Base-by-base conservation (phyloP, 2,888 invertebrate species). In the Trachelus iudaicus region DNA sequence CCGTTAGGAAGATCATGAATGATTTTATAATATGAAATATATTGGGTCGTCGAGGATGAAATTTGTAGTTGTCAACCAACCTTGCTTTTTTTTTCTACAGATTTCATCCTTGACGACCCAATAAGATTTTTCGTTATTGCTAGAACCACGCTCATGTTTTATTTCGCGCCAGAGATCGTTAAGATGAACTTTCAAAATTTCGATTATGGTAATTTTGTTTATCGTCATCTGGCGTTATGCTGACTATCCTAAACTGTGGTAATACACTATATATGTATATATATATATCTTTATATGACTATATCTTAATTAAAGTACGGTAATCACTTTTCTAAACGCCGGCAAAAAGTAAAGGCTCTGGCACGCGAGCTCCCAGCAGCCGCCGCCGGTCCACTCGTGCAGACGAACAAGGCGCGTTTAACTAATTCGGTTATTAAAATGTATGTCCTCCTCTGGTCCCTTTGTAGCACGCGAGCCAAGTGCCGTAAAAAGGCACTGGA, bases 341-440 rank as follows among this genome's bases (percentile, higher is more conserved):
- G 56, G 56, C 56, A 56, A 56, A 56, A 56, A 56, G 56, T 56
- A 56, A 56, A 56, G 23, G 9, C 56, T 56, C 56, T 71, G 85
- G 85, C 85, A 86, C 85, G 85, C 87, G 87, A 84, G 80, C 86
- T 69, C 69, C 76, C 77, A 56, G 56, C 56, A 56, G 56, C 23
- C 23, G 9, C 23, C 23, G 9, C 2, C 23, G 56, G 9, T 56
- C 56, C 56, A 56, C 23, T 56, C 34, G 71, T 11, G 30, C 31
- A 4, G 15, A 34, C 71, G 30, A 31, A 34, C 73, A 73, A 76
- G 68, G 74, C 77, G 80, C 83, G 80, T 85, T 85, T 84, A 84
- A 85, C 86, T 87, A 87, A 88, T 88, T 86, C 83, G 86, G 81
- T 86, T 87, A 88, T 87, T 88, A 85, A 87, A 87, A 88, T 85